These are phyloP conservation scores for Sula dactylatra DNA, from an alignment of 2,113 vertebrate species.

Conservation along the genomic window DNA sequence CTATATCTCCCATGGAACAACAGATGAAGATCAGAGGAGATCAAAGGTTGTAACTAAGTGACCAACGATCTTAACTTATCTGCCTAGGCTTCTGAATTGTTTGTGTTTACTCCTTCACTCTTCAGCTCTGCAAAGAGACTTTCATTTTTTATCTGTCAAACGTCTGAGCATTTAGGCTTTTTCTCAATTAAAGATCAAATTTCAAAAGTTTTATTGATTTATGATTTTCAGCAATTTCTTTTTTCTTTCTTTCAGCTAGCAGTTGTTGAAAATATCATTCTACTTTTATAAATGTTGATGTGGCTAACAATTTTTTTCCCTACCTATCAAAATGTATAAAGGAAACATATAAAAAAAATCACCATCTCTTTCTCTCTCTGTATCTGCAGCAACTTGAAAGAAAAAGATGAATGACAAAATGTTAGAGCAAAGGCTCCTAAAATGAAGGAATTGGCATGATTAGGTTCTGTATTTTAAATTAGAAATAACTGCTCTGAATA, in stretches of 20 bases:
- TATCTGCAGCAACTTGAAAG: constrained; percentile 63
- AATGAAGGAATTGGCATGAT: constrained; percentile 36
- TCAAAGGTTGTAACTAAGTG: neutral
- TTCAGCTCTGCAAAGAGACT: neutral
- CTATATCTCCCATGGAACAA: neutral
- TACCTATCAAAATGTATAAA: constrained; percentile 46
- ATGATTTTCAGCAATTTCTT: neutral
- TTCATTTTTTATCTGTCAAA: neutral
- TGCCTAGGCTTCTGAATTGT: neutral
- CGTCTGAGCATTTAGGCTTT: neutral
- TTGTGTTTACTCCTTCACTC: neutral
- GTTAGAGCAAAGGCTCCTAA: constrained; percentile 44
- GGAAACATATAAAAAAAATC: constrained; percentile 39
- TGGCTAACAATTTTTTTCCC: neutral
- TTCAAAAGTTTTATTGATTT: neutral
- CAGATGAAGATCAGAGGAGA: neutral
- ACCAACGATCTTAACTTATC: neutral
- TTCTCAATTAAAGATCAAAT: neutral
- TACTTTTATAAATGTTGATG: neutral
- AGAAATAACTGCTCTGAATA: constrained; percentile 53
- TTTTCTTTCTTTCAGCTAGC: neutral
- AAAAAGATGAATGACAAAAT: constrained; percentile 63
- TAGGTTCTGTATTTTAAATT: constrained; percentile 68
- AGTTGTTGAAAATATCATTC: neutral
- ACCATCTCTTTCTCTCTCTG: neutral